phyloP scores from a whole-genome alignment of 1,140 invertebrate species.

The Glomeris maerens region DNA sequence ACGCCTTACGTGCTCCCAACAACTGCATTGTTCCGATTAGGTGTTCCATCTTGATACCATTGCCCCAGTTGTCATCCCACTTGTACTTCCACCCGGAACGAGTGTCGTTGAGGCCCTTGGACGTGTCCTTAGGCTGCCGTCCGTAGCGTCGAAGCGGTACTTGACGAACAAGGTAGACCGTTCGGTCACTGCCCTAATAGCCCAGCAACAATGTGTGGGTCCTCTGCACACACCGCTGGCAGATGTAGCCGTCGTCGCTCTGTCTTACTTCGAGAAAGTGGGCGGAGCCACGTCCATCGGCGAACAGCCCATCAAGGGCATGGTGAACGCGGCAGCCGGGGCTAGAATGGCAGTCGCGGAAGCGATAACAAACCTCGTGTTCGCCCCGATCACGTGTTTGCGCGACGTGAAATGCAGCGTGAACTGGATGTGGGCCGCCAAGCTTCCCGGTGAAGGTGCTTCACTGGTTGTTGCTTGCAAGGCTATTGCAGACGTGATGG shows the following conservation, averaged over 20 bases:
- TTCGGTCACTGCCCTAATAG: conserved; percentile 87
- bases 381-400: conserved; percentile 41
- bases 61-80: conserved; percentile 19
- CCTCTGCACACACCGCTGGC: conserved; percentile 87
- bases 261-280: conserved; percentile 43
- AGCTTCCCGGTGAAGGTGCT: conserved; percentile 78
- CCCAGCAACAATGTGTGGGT: conserved; percentile 95
- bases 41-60: conserved; percentile 21
- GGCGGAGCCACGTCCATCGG: conserved; percentile 90
- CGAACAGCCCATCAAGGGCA: conserved; percentile 88
- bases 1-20: neutral
- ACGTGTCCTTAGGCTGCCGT: conserved; percentile 68
- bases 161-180: conserved; percentile 90
- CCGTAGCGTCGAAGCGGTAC: conserved; percentile 88
- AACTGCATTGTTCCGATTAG: neutral
- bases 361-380: conserved; percentile 87
- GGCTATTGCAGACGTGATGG: conserved; percentile 77
- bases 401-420: conserved; percentile 89
- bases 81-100: conserved; percentile 40
- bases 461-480: conserved; percentile 68
- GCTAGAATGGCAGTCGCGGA: conserved; percentile 88
- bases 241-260: conserved; percentile 82
- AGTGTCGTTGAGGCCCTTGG: conserved; percentile 52
- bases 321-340: conserved; percentile 62
- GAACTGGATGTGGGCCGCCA: conserved; percentile 99